Conservation (phyloP, 2,888 invertebrate genomes). For the Amblyjoppa fuscipennis region DNA sequence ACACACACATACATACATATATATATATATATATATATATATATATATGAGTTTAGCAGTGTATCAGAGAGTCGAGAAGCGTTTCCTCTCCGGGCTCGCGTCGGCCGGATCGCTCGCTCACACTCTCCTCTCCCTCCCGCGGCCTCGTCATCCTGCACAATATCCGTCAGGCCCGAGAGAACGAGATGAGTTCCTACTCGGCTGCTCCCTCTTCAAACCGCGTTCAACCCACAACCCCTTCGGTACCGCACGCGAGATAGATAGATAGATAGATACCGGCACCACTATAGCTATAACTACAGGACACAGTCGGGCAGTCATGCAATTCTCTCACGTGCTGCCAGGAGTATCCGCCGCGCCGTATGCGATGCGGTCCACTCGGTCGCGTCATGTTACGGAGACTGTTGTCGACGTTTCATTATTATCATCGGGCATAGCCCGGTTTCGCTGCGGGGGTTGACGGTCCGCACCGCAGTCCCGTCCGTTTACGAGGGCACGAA, state of each 20-base stretch:
- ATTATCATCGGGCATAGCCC: slow-evolving; percentile 1
- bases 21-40: not conserved
- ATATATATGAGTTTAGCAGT: not conserved
- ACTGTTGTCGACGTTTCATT: slow-evolving; percentile 11
- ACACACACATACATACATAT: not conserved
- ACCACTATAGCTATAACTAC: not conserved
- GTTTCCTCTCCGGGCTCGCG: slow-evolving; percentile 31
- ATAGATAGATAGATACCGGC: slow-evolving; percentile 1
- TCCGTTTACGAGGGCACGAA: not conserved
- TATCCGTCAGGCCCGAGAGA: slow-evolving; percentile 45
- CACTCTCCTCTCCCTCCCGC: slow-evolving; percentile 37
- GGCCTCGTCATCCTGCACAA: slow-evolving; percentile 54
- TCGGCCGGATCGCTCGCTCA: slow-evolving; percentile 19
- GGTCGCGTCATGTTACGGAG: slow-evolving; percentile 11
- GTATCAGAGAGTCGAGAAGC: slow-evolving; percentile 21
- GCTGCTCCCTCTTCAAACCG: slow-evolving; percentile 21
- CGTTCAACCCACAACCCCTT: slow-evolving; percentile 3
- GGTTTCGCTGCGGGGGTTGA: slow-evolving; percentile 8
- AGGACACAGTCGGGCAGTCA: not conserved
- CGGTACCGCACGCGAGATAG: not conserved
- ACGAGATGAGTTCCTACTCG: slow-evolving; percentile 45
- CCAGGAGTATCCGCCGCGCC: not conserved
- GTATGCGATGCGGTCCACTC: slow-evolving; percentile 11
- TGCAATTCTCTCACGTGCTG: slow-evolving; percentile 20
- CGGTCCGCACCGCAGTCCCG: not conserved